A percentile compares a stretch with the other conserved stretches of the same genome.
Evolutionary conservation across 37 sponge, comb jelly and placozoan genomes (phyloP).

Genomic region (Agelas oroides): DNA sequence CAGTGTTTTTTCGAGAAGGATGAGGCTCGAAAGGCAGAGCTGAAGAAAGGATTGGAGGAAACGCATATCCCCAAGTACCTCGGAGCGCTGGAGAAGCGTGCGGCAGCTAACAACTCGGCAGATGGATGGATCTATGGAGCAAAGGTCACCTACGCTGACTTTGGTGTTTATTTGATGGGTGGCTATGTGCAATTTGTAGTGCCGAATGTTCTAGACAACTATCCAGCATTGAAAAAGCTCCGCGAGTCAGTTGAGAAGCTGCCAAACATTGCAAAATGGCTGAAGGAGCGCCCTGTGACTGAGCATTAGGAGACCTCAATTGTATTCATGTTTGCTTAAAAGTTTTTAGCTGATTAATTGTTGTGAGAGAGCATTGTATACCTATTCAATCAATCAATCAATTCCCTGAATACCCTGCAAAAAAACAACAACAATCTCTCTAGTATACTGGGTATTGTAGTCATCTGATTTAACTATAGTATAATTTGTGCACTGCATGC

Average conservation of each 20-base stretch:
- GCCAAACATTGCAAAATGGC: slow-evolving; percentile 70
- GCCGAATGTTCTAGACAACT: slow-evolving; percentile 10
- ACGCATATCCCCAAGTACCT: slow-evolving; percentile 16
- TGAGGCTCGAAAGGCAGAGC: slow-evolving; percentile 44
- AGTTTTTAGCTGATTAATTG: no score
- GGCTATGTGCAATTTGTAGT: not conserved
- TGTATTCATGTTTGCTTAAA: no score
- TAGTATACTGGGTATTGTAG: no score
- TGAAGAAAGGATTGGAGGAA: slow-evolving; percentile 23
- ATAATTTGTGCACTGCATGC: no score
- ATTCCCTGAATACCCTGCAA: no score
- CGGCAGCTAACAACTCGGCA: not conserved
- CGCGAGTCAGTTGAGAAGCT: slow-evolving; percentile 31
- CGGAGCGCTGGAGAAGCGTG: slow-evolving; percentile 19
- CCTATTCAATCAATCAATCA: no score
- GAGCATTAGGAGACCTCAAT: slow-evolving; percentile 13
- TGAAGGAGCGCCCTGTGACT: slow-evolving; percentile 63
- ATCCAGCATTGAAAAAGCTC: slow-evolving; percentile 35
- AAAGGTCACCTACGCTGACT: slow-evolving; percentile 49
- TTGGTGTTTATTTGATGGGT: slow-evolving; percentile 2
- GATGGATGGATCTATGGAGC: slow-evolving; percentile 45
- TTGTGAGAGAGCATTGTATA: no score
- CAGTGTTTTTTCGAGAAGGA: slow-evolving; percentile 41
- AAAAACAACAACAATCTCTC: no score
- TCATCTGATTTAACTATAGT: no score